phyloP scores from a whole-genome alignment of 1,140 invertebrate genomes.

The Myzus persicae region DNA sequence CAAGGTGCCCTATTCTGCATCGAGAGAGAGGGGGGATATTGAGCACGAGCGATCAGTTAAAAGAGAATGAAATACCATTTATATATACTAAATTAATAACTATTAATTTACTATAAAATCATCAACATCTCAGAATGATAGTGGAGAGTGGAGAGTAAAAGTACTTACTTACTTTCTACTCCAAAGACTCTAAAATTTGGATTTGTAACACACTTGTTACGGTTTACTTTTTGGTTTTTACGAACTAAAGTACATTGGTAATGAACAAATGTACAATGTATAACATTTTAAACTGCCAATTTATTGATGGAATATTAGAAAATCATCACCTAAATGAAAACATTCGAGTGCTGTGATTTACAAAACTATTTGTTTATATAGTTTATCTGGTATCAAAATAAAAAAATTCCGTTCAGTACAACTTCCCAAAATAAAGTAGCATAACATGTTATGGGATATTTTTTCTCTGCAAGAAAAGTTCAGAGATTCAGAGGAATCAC shows the following conservation, averaged over 20 bases:
- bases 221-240: background rate
- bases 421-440: too few species aligned
- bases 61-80: background rate
- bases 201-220: background rate
- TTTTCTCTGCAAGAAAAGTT: too few species aligned
- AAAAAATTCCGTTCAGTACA: too few species aligned
- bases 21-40: too few species aligned
- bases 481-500: too few species aligned
- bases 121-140: background rate
- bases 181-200: background rate
- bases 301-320: background rate
- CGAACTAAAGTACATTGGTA: too few species aligned
- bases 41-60: background rate
- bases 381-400: too few species aligned
- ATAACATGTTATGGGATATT: too few species aligned
- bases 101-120: background rate
- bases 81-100: too few species aligned
- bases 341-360: too few species aligned
- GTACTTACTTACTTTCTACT: background rate
- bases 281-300: background rate
- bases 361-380: too few species aligned
- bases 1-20: background rate
- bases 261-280: too few species aligned
- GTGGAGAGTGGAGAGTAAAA: background rate
- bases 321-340: background rate